Conservation (phyloP, 1,140 invertebrate species). For the Parapsyche elsis region DNA sequence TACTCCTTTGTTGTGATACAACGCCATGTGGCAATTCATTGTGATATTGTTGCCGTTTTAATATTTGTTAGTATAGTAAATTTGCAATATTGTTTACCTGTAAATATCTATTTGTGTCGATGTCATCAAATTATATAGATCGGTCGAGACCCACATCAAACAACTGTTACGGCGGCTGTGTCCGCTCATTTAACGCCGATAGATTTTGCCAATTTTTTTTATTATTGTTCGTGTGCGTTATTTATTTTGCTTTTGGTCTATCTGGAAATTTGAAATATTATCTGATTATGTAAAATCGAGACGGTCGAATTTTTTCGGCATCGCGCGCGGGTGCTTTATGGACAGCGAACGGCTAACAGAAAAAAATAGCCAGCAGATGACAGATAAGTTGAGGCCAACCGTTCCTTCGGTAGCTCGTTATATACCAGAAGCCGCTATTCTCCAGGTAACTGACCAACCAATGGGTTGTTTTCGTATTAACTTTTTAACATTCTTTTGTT, state of each 20-base stretch:
- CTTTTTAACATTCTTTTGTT: not conserved
- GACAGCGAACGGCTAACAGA: not conserved
- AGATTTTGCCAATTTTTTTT: too few species aligned
- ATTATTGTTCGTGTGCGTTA: too few species aligned
- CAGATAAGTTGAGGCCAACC: slow-evolving; percentile 43
- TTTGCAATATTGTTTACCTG: too few species aligned
- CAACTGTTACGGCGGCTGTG: not conserved
- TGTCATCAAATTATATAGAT: not conserved
- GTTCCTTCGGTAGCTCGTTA: slow-evolving; percentile 35
- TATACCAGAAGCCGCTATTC: not conserved
- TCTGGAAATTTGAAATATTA: too few species aligned
- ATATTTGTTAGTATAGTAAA: too few species aligned
- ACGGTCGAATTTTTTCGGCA: not conserved
- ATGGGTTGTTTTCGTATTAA: not conserved
- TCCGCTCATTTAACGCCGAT: too few species aligned
- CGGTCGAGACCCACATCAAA: not conserved
- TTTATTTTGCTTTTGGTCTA: too few species aligned
- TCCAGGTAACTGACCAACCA: slow-evolving; percentile 24
- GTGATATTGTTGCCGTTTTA: too few species aligned
- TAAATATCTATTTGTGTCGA: too few species aligned
- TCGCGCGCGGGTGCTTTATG: slow-evolving; percentile 24
- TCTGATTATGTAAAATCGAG: too few species aligned
- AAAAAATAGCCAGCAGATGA: slow-evolving; percentile 34
- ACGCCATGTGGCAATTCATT: too few species aligned
- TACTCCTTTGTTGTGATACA: too few species aligned